Evolutionary conservation across 2,797 vertebrate genomes (phyloP), one percentile per base, ranked within the genome.

Genomic region (Holocentrus rufus): DNA sequence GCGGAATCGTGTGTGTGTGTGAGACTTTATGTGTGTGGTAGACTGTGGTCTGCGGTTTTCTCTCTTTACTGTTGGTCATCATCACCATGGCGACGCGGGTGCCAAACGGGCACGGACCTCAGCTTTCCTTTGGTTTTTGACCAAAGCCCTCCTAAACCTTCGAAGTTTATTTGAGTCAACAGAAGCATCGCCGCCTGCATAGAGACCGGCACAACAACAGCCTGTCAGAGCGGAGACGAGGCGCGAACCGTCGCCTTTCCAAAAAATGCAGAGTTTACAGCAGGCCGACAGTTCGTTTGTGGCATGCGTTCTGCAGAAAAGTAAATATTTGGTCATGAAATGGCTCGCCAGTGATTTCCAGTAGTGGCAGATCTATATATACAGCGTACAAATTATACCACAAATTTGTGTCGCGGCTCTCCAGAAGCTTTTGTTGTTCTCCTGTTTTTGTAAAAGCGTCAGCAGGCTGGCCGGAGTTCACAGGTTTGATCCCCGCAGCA

Each of bases 41-140:
- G 54, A 49, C 31, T 78, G 67, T 61, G 78, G 76, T 85, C 50
- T 84, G 69, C 1, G 80, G 80, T 55, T 80, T 85, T 69, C 59
- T 78, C 34, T 71, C 73, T 80, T 67, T 77, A 52, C 71, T 81
- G 46, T 82, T 70, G 63, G 80, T 68, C 70, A 63, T 72, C 44
- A 53, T 79, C 72, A 39, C 84, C 72, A 79, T 83, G 71, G 84
- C 69, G 72, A 82, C 50, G 10, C 3, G 0, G 39, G 20, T 46
- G 55, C 68, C 69, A 85, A 65, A 56, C 11, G 18, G 64, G 57
- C 17, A 22, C 0, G 0, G 64, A 44, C 7, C 17, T 65, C n/a
- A 20, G 55, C 61, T 74, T 83, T 22, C 52, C 49, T 76, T 77
- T 15, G 15, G 65, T 46, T 70, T 76, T 57, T 44, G 4, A 64